Conservation (phyloP, 2,797 vertebrate species). For the Ficedula albicollis region DNA sequence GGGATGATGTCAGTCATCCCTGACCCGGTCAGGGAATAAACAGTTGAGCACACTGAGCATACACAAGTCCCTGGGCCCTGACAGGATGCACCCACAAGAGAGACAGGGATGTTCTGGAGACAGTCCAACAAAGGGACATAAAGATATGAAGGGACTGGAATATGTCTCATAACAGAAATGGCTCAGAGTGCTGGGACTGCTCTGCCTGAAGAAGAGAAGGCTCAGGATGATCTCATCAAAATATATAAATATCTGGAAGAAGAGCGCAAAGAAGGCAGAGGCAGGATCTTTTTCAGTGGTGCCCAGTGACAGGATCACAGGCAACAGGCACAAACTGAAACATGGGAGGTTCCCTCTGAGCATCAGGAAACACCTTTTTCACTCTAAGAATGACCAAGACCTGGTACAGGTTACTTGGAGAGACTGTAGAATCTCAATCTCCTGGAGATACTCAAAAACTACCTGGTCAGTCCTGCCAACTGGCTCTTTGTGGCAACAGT, state of each 20-base stretch:
- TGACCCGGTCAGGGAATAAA: background rate
- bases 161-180: accelerated
- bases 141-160: background rate
- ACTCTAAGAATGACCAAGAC: background rate
- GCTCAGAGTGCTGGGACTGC: background rate
- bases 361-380: background rate
- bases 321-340: background rate
- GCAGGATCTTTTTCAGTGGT: background rate
- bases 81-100: background rate
- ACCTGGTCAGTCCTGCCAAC: background rate
- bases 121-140: background rate
- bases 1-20: too few relatives aligned
- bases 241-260: background rate
- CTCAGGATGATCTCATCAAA: background rate
- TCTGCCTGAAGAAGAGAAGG: background rate
- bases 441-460: background rate
- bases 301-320: background rate
- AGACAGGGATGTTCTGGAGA: accelerated
- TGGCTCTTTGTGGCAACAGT: background rate
- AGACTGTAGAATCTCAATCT: background rate
- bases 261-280: background rate
- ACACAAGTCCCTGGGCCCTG: accelerated
- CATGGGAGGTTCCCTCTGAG: background rate
- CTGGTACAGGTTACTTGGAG: background rate
- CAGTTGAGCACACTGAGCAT: background rate